Base-by-base conservation (phyloP, 1,140 invertebrate species). In the Drosophila dunni region DNA sequence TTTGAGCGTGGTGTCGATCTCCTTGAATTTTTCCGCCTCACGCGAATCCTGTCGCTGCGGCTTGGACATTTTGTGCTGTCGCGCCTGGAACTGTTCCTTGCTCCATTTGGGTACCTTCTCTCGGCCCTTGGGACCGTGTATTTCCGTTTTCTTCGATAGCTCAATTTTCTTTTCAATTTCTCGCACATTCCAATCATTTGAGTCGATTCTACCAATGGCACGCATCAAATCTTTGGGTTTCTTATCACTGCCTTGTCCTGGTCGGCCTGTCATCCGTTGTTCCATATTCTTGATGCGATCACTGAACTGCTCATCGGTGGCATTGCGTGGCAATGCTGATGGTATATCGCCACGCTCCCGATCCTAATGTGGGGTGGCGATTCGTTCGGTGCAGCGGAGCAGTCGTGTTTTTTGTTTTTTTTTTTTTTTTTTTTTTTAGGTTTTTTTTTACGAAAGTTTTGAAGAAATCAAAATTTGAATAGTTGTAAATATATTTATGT, bases 31-130 rank as follows among this genome's bases (percentile, higher is more conserved):
- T 75, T 94, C 94, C 61, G 94, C 94, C 72, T 95, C 94, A 44
- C 93, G 93, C 58, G 93, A 92, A 63, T 95, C 94, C 81, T 93
- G 92, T 2, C 94, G 92, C 65, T 94, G 94, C 60, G 94, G 94
- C 75, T 95, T 95, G 66, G 95, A 94, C 93, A 96, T 95, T 92
- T 96, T 96, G 61, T 94, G 95, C 92, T 97, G 96, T 46, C 97
- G 95, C 48, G 96, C 96, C 90, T 96, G 94, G 92, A 97, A 97
- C 95, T 97, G 96, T 90, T 98, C 96, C 79, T 95, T 94, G 93
- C 96, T 97, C 97, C 97, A 98, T 91, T 97, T 97, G 40, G 97
- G 97, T 24, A 98, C 97, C 90, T 96, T 95, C 84, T 97, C 96
- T 20, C 96, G 94, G 0, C 91, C 90, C 60, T 92, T 92, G 13